Evolutionary conservation across 1,140 invertebrate species (phyloP), one percentile per base, ranked within the genome.

Genomic region (Euschistus heros): DNA sequence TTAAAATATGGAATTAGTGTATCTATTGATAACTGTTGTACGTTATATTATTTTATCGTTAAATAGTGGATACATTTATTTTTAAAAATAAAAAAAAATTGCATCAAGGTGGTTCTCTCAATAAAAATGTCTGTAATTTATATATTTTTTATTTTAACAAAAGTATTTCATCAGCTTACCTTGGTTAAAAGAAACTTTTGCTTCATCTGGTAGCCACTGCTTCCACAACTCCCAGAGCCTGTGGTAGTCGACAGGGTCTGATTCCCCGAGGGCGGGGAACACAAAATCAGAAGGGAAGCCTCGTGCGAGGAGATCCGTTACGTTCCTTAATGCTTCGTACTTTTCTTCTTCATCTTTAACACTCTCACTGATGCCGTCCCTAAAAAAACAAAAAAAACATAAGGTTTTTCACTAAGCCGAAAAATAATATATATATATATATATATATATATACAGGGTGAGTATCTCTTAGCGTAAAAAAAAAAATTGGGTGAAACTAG

Each of bases 271-370:
- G 1, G 87, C 87, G 3, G 89, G 88, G 72, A 91, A 90, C 22
- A 91, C 85, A 71, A 89, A 90, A 72, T 89, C 86, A 61, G 83
- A 86, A 65, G 82, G 86, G 76, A 91, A 91, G 27, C 86, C 86
- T 70, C 82, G 82, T 33, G 82, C 80, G 61, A 91, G 77, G 55
- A 91, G 75, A 68, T 89, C 83, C 0, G 87, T 91, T 26, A 91
- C 81, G 75, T 90, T 90, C 67, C 86, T 80, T 50, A 90, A 76
- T 83, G 84, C 65, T 79, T 76, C 67, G 80, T 80, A 62, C 82
- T 81, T 22, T 22, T 57, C 68, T 72, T 80, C 76, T 75, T 18
- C 76, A 75, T 30, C 77, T 76, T 63, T 82, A 8, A 68, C 55
- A 14, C 54, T 44, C 3, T 66, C 80, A 18, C 84, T 84, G 62